These are phyloP conservation scores for Cyrtorhinus lividipennis DNA, from an alignment of 1,140 invertebrate species.

Conservation along the genomic window DNA sequence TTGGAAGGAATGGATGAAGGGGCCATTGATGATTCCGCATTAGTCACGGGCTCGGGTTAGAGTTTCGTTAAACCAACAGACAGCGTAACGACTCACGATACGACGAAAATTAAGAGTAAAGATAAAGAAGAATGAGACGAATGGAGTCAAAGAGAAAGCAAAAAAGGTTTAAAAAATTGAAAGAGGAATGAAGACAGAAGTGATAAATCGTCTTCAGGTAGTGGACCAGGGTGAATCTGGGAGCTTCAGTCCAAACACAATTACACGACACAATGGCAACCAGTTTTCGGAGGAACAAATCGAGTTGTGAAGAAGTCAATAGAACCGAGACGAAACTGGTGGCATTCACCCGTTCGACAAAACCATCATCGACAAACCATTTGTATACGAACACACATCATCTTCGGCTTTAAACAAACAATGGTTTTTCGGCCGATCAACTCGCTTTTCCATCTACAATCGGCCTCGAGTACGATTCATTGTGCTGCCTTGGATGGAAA, in stretches of 20 bases:
- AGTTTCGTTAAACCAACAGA: conserved; percentile 4
- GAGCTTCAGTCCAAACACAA: background rate
- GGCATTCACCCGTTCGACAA: conserved; percentile 1
- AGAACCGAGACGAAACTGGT: conserved; percentile 2
- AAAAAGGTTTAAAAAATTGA: background rate
- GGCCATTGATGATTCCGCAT: background rate
- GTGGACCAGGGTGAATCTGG: background rate
- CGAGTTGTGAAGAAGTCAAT: background rate
- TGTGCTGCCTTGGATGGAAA: too few species aligned
- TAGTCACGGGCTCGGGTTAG: background rate
- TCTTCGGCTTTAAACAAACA: background rate
- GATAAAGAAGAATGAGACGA: background rate
- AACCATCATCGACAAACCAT: background rate
- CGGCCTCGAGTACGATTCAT: background rate
- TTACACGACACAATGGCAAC: conserved; percentile 2
- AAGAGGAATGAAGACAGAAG: background rate
- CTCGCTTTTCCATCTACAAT: too few species aligned
- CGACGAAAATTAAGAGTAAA: background rate
- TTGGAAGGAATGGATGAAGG: background rate
- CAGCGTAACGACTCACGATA: background rate
- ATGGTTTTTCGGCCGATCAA: background rate
- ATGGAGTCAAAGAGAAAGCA: background rate
- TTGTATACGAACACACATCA: conserved; percentile 3
- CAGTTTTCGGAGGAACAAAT: conserved; percentile 4
- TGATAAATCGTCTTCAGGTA: conserved; percentile 4